Evolutionary conservation across 2,113 vertebrate genomes (phyloP).

Genomic region (Rafetus swinhoei): DNA sequence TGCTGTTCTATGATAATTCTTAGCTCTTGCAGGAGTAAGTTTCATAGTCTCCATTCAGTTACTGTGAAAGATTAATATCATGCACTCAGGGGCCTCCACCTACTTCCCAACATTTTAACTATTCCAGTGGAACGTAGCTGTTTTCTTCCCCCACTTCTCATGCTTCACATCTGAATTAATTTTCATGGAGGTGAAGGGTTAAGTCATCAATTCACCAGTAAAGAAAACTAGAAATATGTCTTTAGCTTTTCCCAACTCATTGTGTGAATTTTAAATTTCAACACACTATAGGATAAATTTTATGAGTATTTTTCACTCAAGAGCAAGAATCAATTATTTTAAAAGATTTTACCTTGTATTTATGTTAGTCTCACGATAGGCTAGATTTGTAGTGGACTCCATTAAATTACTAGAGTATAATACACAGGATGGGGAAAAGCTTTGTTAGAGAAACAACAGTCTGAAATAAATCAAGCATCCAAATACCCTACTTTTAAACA

Average conservation of each 20-base stretch:
- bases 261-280: background rate
- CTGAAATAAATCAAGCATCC: accelerated
- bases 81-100: background rate
- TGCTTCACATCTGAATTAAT: background rate
- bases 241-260: accelerated
- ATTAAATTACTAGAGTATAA: background rate
- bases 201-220: background rate
- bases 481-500: accelerated
- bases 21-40: background rate
- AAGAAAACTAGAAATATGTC: background rate
- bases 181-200: background rate
- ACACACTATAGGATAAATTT: accelerated
- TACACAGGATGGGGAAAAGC: background rate
- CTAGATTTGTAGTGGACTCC: conserved; percentile 22
- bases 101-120: background rate
- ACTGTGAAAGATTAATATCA: background rate
- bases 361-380: conserved; percentile 72
- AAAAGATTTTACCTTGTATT: conserved; percentile 74
- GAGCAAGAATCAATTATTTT: background rate
- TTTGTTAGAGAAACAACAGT: background rate
- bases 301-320: accelerated
- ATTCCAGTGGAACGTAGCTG: background rate
- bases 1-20: background rate
- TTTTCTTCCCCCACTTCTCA: background rate
- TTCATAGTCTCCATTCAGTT: background rate